phyloP scores from a whole-genome alignment of 2,888 invertebrate species.

The Melieria omissa region DNA sequence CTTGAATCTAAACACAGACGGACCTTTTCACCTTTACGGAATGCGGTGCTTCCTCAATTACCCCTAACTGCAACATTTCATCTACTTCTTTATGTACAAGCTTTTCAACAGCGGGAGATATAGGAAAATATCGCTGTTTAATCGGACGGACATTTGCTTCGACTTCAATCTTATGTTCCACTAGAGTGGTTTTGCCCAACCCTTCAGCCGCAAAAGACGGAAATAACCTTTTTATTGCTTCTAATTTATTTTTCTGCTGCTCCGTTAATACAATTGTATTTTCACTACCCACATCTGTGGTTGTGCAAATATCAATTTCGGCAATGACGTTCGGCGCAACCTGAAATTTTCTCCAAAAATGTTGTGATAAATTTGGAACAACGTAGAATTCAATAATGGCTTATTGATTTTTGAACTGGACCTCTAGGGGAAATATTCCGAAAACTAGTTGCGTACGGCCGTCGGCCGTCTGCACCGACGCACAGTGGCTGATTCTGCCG shows the following conservation, averaged over 20 bases:
- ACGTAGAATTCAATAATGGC: constrained; percentile 16
- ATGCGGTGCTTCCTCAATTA: constrained; percentile 8
- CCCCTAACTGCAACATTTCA: constrained; percentile 6
- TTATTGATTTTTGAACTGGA: constrained; percentile 4
- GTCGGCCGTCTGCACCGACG: constrained; percentile 25
- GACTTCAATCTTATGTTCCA: constrained; percentile 19
- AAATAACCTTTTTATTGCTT: constrained; percentile 3
- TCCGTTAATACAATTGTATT: not conserved
- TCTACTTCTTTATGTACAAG: constrained; percentile 6
- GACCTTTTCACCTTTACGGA: not conserved
- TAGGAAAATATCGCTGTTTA: constrained; percentile 41
- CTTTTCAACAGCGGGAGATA: constrained; percentile 5
- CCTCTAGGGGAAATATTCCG: constrained; percentile 8
- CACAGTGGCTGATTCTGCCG: too few relatives aligned
- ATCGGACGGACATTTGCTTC: constrained; percentile 37
- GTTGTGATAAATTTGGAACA: constrained; percentile 7
- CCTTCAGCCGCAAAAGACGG: constrained; percentile 22
- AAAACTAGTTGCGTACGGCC: constrained; percentile 22
- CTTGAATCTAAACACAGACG: constrained; percentile 53
- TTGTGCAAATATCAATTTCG: not conserved
- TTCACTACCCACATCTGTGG: not conserved
- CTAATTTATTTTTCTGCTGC: constrained; percentile 5
- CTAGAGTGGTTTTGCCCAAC: constrained; percentile 19
- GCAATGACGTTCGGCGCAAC: constrained; percentile 5
- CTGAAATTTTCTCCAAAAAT: constrained; percentile 20